phyloP scores from a whole-genome alignment of 2,888 invertebrate genomes.

The Phyto melanocephala region DNA sequence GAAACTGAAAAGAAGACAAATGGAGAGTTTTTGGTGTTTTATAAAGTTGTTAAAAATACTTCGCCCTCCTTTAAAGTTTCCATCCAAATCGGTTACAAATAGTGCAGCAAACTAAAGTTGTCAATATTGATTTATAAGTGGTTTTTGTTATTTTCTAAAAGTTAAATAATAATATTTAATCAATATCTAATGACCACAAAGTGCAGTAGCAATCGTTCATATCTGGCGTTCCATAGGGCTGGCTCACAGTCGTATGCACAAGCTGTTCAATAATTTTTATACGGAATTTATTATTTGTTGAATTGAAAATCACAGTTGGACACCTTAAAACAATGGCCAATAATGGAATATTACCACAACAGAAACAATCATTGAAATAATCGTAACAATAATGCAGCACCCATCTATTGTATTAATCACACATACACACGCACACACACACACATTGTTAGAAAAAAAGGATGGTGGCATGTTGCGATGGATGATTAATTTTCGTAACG shows the following conservation, averaged over 20 bases:
- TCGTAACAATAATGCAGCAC: constrained; percentile 9
- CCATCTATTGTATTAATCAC: constrained; percentile 4
- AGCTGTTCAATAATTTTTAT: constrained; percentile 49
- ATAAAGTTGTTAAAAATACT: too few species aligned
- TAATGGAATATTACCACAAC: constrained; percentile 40
- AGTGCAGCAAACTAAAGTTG: not conserved
- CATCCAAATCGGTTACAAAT: not conserved
- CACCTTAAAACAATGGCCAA: constrained; percentile 55
- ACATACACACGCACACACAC: not conserved
- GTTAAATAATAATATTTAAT: constrained; percentile 2
- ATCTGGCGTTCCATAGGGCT: not conserved
- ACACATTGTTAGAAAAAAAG: not conserved
- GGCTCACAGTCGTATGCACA: not conserved
- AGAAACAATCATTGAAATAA: constrained; percentile 19
- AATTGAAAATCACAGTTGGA: constrained; percentile 65
- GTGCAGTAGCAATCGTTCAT: not conserved
- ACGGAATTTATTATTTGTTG: constrained; percentile 52
- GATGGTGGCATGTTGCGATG: constrained; percentile 45
- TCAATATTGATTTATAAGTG: constrained; percentile 5
- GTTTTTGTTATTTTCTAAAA: not conserved
- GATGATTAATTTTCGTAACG: constrained; percentile 63
- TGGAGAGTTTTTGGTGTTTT: too few species aligned
- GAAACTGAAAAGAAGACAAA: too few species aligned
- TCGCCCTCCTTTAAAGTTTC: not conserved
- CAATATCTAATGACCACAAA: not conserved